Evolutionary conservation across 2,113 vertebrate genomes (phyloP).

Genomic region (Mola mola): DNA sequence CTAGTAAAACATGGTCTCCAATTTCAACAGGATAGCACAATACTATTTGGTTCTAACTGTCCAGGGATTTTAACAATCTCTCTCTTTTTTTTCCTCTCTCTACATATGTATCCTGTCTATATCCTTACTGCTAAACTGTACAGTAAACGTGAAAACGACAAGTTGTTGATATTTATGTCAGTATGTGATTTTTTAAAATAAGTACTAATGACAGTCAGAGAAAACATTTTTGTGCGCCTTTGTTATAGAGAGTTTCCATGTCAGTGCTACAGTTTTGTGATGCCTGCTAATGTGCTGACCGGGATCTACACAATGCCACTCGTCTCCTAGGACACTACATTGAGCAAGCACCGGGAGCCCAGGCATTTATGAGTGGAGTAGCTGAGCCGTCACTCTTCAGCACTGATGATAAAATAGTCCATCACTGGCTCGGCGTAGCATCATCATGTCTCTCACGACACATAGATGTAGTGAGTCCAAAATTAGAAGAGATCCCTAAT

Average conservation of each 20-base stretch:
- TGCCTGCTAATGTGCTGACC: slow-evolving; percentile 29
- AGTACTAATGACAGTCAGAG: slow-evolving; percentile 13
- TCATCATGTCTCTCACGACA: neutral
- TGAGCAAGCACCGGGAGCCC: neutral
- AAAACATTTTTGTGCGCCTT: slow-evolving; percentile 29
- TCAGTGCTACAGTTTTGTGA: slow-evolving; percentile 10
- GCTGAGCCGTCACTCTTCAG: slow-evolving; percentile 1
- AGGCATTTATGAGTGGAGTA: neutral
- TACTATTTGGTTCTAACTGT: too few relatives aligned
- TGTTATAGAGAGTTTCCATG: slow-evolving; percentile 25
- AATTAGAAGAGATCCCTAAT: too few relatives aligned
- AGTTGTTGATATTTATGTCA: slow-evolving; percentile 26
- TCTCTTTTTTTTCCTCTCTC: too few relatives aligned
- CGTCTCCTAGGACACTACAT: neutral
- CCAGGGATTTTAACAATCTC: too few relatives aligned
- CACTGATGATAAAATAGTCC: slow-evolving; percentile 11
- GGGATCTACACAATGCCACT: neutral
- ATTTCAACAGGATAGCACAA: too few relatives aligned
- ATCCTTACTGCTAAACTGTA: neutral
- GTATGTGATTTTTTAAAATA: slow-evolving; percentile 7
- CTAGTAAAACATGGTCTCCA: too few relatives aligned
- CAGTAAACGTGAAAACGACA: neutral
- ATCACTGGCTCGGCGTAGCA: neutral
- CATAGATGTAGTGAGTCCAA: too few relatives aligned
- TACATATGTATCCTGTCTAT: too few relatives aligned